Evolutionary conservation across 2,113 vertebrate genomes (phyloP).

Genomic region (Serinus canaria): DNA sequence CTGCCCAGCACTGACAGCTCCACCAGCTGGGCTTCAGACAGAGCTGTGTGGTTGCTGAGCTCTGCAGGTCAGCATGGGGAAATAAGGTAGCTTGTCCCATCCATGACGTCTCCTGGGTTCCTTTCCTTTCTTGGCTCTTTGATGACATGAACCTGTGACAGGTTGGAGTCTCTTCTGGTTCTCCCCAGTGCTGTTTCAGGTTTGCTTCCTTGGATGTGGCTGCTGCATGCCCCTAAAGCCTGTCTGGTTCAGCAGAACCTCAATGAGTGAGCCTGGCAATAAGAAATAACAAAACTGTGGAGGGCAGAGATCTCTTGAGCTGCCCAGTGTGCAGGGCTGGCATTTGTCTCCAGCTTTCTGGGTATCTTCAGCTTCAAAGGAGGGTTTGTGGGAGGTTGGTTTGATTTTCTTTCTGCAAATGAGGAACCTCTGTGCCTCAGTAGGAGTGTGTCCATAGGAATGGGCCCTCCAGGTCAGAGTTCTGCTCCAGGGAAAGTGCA

Average conservation of each 20-base stretch:
- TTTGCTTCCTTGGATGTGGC: not conserved
- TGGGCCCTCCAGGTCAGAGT: not conserved
- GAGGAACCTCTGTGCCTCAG: not conserved
- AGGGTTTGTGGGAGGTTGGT: not conserved
- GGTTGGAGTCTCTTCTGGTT: not conserved
- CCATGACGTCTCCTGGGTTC: not conserved
- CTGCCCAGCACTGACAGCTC: not conserved
- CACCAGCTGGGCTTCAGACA: not conserved
- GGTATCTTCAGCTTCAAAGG: not conserved
- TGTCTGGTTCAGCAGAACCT: not conserved
- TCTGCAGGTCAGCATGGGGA: not conserved
- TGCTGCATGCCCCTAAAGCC: not conserved
- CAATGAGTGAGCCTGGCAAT: not conserved
- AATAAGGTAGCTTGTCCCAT: not conserved
- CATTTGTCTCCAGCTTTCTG: not conserved
- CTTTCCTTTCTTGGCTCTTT: not conserved
- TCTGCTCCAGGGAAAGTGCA: not conserved
- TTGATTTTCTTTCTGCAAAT: not conserved
- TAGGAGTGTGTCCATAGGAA: not conserved
- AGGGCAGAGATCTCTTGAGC: not conserved
- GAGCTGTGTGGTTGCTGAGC: accelerated
- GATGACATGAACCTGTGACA: not conserved
- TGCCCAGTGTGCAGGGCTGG: not conserved
- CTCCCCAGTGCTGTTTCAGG: not conserved
- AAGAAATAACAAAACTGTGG: not conserved